Evolutionary conservation across 2,113 vertebrate genomes (phyloP).

Genomic region (Bettongia penicillata): DNA sequence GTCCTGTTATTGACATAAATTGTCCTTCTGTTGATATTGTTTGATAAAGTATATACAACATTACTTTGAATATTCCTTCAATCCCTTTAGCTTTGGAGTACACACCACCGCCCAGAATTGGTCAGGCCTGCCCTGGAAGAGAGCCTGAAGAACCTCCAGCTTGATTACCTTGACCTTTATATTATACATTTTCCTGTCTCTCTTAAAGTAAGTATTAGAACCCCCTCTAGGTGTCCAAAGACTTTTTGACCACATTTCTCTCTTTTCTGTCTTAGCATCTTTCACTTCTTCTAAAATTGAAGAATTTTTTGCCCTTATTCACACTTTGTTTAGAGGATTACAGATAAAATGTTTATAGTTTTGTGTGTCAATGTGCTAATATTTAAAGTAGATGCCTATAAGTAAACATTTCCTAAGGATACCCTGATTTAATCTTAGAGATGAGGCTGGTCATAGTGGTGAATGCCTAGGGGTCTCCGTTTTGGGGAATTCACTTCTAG

Average conservation of each 20-base stretch:
- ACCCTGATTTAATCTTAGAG: not conserved
- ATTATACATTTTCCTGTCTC: too few species aligned
- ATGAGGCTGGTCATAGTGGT: not conserved
- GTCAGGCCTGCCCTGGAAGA: too few species aligned
- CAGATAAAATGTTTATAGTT: not conserved
- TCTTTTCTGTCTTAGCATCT: not conserved
- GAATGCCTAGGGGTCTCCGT: not conserved
- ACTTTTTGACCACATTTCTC: not conserved
- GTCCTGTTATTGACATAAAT: rapidly evolving
- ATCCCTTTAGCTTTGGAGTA: too few species aligned
- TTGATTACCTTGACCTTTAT: too few species aligned
- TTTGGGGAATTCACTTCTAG: not conserved
- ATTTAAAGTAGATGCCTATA: not conserved
- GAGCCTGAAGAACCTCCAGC: too few species aligned
- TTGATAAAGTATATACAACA: too few species aligned
- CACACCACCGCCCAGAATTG: too few species aligned
- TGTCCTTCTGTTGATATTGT: too few species aligned
- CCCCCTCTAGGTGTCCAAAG: too few species aligned
- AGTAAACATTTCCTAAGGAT: not conserved
- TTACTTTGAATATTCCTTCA: too few species aligned
- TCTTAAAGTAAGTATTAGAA: too few species aligned
- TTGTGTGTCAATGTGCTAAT: not conserved
- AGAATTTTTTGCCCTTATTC: not conserved
- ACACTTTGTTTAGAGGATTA: not conserved
- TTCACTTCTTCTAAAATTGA: not conserved